Conservation (phyloP, 2,113 vertebrate genomes). For the Pan troglodytes region NHGRI_mPanTro3-v2.1_pri NC_072412.2:83279501-83280000, state of each 20-base stretch:
- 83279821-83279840: constrained; percentile 3
- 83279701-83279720: background rate
- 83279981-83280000: constrained; percentile 48
- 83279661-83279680: background rate
- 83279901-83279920: background rate
- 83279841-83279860: background rate
- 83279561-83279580: background rate
- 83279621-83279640: background rate
- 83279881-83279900: background rate
- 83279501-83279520: background rate
- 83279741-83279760: background rate
- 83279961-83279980: background rate
- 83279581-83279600: background rate
- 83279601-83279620: constrained; percentile 10
- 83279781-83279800: background rate
- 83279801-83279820: background rate
- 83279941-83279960: background rate
- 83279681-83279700: background rate
- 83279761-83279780: background rate
- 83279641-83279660: constrained; percentile 29
- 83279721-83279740: background rate
- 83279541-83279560: background rate
- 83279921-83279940: background rate
- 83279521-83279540: background rate
- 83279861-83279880: background rate